Evolutionary conservation across 1,140 invertebrate genomes (phyloP), one percentile per base, ranked within the genome.

Genomic region (Yoshiicerus persimilis): DNA sequence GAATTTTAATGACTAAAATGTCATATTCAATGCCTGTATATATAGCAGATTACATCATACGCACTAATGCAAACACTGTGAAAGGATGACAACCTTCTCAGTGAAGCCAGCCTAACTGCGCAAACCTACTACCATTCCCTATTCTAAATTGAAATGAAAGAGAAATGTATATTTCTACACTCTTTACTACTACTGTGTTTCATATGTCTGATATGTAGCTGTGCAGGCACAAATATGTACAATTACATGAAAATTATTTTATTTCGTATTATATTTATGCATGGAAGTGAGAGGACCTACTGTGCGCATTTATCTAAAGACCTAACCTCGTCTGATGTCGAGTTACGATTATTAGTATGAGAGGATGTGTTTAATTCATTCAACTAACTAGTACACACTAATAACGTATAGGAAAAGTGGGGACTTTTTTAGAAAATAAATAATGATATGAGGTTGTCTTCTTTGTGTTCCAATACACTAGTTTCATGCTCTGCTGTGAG

Each of bases 391-490:
- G 16, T 80, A 10, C 16, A 36, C 3, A 80, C n/a, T n/a, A 80
- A 80, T 38, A n/a, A 80, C 23, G 38, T 34, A 80, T 36, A 36
- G 32, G n/a, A 38, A 38, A 34, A 38, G 20, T 32, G 36, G 32
- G 38, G 75, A 34, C 10, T 80, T 80, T 80, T 80, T 80, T 80
- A 32, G 32, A 80, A 80, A 80, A 80, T 80, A 80, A 80, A 38
- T 80, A 80, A 80, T 80, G 75, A 80, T 80, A 36, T 80, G 75
- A 38, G 75, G 16, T n/a, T 80, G 75, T 38, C 30, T 80, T n/a
- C 75, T 80, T 80, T 80, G 75, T 32, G 32, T 80, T 80, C 75
- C 32, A 80, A 80, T 80, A 80, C 75, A 80, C 32, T 34, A 36
- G 16, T n/a, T 80, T 80, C 34, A 80, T 80, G 32, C 34, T 38